A percentile compares a stretch with the other conserved stretches of the same genome.
Evolutionary conservation across 2,888 invertebrate genomes (phyloP).

Genomic region (Sceliomorpha sp.): DNA sequence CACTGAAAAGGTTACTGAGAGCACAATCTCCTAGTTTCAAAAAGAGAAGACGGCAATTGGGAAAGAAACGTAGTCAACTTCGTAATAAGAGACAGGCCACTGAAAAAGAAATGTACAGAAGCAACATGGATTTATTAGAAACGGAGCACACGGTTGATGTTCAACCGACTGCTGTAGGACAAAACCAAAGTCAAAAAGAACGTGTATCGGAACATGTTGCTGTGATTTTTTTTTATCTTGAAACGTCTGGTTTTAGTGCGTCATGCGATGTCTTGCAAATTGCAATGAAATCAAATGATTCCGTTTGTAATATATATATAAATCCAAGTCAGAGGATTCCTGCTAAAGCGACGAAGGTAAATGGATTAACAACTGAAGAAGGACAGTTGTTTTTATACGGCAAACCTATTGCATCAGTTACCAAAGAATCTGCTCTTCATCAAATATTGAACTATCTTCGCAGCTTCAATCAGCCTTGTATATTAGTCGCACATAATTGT

Average conservation of each 20-base stretch:
- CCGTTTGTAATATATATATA: conserved; percentile 18
- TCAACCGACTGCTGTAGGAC: too few relatives aligned
- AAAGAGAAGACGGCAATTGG: conserved; percentile 8
- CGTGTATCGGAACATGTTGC: conserved; percentile 13
- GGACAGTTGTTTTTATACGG: conserved; percentile 14
- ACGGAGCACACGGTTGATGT: too few relatives aligned
- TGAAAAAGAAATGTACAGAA: conserved; percentile 22
- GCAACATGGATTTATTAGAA: conserved; percentile 12
- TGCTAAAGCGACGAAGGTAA: conserved; percentile 20
- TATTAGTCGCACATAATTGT: conserved; percentile 18
- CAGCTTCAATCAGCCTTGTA: not conserved
- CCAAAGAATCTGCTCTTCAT: not conserved
- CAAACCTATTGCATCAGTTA: not conserved
- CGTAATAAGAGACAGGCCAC: conserved; percentile 21
- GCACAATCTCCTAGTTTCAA: conserved; percentile 21
- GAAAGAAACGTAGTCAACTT: conserved; percentile 9
- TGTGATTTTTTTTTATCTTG: conserved; percentile 2
- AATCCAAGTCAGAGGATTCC: conserved; percentile 30
- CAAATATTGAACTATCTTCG: conserved; percentile 6
- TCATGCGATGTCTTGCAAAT: conserved; percentile 35
- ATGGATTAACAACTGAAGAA: conserved; percentile 16
- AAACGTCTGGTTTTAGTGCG: conserved; percentile 18
- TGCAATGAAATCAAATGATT: conserved; percentile 26
- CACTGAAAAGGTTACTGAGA: too few relatives aligned
- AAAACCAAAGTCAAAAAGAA: too few relatives aligned